phyloP scores from a whole-genome alignment of 2,888 invertebrate species.

The Pseudanteris insignis region DNA sequence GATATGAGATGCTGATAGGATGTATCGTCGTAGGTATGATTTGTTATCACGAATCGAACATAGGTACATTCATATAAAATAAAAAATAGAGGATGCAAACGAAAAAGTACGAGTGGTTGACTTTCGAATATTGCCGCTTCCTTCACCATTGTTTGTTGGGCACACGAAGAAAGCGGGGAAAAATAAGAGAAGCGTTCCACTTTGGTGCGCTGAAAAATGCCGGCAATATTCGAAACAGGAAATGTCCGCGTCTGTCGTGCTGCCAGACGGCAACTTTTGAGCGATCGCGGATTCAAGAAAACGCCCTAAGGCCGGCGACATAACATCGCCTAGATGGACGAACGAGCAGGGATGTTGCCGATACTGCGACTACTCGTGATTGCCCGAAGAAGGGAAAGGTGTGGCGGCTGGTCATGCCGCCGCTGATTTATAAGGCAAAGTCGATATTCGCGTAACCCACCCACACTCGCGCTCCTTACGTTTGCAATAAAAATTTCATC shows the following conservation, averaged over 20 bases:
- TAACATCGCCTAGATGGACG: conserved; percentile 41
- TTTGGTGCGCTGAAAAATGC: conserved; percentile 31
- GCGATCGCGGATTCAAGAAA: conserved; percentile 47
- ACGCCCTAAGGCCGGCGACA: conserved; percentile 49
- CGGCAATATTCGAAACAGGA: conserved; percentile 41
- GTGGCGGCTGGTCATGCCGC: conserved; percentile 64
- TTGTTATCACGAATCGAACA: no score
- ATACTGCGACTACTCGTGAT: conserved; percentile 67
- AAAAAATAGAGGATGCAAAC: neutral
- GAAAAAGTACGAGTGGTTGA: conserved; percentile 16
- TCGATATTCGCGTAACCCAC: conserved; percentile 38
- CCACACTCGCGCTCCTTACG: no score
- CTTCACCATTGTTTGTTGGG: conserved; percentile 30
- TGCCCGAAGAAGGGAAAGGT: conserved; percentile 67
- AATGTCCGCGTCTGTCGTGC: conserved; percentile 35
- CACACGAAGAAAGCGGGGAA: neutral
- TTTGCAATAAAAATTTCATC: conserved; percentile 14
- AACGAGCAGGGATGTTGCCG: conserved; percentile 61
- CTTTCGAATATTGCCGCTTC: conserved; percentile 38
- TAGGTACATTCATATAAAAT: no score
- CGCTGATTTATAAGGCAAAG: conserved; percentile 66
- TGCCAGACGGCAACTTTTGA: conserved; percentile 5
- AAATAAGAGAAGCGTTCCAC: conserved; percentile 28
- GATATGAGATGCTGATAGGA: no score
- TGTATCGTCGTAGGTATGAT: no score